Evolutionary conservation across 2,113 vertebrate genomes (phyloP), one percentile per base, ranked within the genome.

Genomic region (Monopterus albus): DNA sequence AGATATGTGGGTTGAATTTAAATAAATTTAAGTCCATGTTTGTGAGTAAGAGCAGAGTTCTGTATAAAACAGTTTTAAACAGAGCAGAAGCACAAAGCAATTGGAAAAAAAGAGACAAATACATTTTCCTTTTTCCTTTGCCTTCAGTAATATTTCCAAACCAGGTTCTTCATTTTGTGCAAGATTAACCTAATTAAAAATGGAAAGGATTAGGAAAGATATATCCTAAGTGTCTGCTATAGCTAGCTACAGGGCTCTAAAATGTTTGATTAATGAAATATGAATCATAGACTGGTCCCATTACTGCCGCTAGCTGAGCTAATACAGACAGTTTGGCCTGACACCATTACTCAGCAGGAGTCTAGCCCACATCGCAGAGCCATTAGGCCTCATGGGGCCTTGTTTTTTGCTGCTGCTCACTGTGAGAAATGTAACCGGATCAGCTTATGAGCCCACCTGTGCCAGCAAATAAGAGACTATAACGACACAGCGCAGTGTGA

Each of bases 201-300:
- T 88, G 74, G 66, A 90, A 67, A 77, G 63, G 84, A 88, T 89
- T 88, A 84, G 75, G 78, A 79, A 57, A 72, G 66, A 90, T 89
- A 74, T 86, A 82, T 86, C 79, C 71, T 72, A 76, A 84, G 79
- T 56, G 74, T 80, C 70, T 79, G 61, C 57, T 55, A 76, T 49
- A 71, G 75, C 65, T 64, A 26, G 85, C 87, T 78, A 67, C 78
- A 65, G 82, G 85, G 79, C 81, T 80, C 21, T 33, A 60, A 86
- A 89, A 83, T 86, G 74, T 90, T 90, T 91, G 87, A 91, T 90
- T 89, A 89, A 91, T 89, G 87, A 86, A 86, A 85, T 80, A 86
- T 87, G 89, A 93, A 86, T 88, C 82, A 86, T 75, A 79, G 77
- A 72, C 78, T 64, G 65, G 73, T 82, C 74, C 82, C 79, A 56